Percentiles rank a stretch among this genome's conserved stretches.
Evolutionary conservation across 2,888 invertebrate species (phyloP).

Genomic region (Lasius fuliginosus): DNA sequence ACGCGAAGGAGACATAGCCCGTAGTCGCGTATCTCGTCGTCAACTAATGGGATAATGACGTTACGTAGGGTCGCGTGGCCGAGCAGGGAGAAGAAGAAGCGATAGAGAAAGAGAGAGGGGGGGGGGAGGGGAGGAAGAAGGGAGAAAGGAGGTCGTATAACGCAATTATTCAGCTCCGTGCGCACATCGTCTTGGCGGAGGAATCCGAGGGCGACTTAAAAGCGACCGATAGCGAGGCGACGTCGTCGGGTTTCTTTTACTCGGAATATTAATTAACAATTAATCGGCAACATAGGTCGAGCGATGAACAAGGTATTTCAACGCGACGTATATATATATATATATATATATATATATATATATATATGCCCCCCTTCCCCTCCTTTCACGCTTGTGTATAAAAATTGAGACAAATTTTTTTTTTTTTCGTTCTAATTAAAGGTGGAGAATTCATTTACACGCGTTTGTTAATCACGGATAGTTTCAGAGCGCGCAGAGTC

Average conservation of each 20-base stretch:
- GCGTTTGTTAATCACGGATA: not conserved
- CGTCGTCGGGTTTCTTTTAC: conserved; percentile 46
- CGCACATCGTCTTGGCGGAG: conserved; percentile 56
- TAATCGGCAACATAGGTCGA: conserved; percentile 10
- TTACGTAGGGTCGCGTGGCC: conserved; percentile 78
- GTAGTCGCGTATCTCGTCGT: conserved; percentile 61
- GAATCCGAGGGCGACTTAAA: conserved; percentile 62
- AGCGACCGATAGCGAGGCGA: conserved; percentile 44
- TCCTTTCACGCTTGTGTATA: not conserved
- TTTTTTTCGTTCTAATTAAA: not conserved
- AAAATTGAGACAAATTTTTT: not conserved
- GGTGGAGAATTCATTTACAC: not conserved
- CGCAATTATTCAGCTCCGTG: conserved; percentile 75
- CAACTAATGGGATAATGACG: conserved; percentile 77
- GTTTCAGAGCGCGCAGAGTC: not conserved
- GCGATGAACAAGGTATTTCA: not conserved
- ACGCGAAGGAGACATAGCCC: not conserved
- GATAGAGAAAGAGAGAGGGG: conserved; percentile 8
- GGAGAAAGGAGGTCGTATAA: conserved; percentile 68
- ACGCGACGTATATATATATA: not conserved
- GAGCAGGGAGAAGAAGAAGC: conserved; percentile 26
- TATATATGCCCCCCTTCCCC: too few relatives aligned
- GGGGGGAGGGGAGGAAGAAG: conserved; percentile 30
- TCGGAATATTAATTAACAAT: conserved; percentile 40
- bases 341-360: too few relatives aligned